Evolutionary conservation across 2,888 invertebrate species (phyloP), one percentile per base, ranked within the genome.

Genomic region (Linnaemya tessellans): DNA sequence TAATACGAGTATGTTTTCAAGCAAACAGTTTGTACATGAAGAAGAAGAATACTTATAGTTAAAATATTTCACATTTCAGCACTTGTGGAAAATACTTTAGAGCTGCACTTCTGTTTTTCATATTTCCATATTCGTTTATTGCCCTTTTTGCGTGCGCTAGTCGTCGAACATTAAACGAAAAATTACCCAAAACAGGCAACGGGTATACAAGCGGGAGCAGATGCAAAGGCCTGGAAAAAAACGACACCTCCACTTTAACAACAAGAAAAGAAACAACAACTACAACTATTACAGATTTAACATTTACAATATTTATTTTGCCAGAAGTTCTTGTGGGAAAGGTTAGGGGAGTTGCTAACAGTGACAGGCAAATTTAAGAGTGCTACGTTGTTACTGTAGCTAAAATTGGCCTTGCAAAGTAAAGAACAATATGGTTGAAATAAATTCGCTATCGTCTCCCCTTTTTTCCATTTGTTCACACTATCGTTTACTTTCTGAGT

Each of bases 51-150:
- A 74, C 58, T 74, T 38, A 22, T 46, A 56, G n/a, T 35, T 74
- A 51, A 79, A 73, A 84, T 78, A 78, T 78, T 80, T 84, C 54
- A 81, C 62, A 73, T 65, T 81, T 78, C 73, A 74, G 43, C 68
- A 81, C 80, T 84, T 84, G 77, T 64, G 77, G 11, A 77, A 77
- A 82, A 75, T 70, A 56, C 70, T 82, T 77, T 65, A 49, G 58
- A 82, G 65, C 65, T 83, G 65, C 71, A 78, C 58, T 71, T 77
- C 58, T 78, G 65, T 54, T 71, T 77, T 58, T 65, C 30, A 64
- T 60, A 70, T 46, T 62, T 81, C 68, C 62, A 54, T 35, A 11
- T 67, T 43, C 22, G 10, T 56, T 64, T 80, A 22, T 46, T 43
- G 38, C 38, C 13, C 46, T 20, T 13, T 11, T 41, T 13, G 10